Conservation (phyloP, 2,797 vertebrate genomes). For the Lepilemur ruficaudatus region DNA sequence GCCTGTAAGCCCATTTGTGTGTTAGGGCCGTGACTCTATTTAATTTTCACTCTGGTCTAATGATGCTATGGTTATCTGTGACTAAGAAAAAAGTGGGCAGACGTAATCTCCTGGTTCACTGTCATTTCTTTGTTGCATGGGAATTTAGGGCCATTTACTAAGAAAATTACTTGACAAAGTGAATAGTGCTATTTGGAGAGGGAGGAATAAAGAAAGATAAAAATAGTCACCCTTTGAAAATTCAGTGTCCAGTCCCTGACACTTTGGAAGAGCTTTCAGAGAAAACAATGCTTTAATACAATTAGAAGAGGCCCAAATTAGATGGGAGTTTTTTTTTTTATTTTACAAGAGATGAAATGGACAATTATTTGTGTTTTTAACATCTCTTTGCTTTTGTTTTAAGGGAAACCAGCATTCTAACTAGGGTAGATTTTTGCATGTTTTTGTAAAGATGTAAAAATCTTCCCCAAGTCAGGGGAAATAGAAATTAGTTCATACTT, state of each 20-base stretch:
- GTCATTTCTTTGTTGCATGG: neutral
- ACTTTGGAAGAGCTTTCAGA: slow-evolving; percentile 17
- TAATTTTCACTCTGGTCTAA: slow-evolving; percentile 31
- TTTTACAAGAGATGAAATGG: slow-evolving; percentile 54
- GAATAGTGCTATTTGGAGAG: slow-evolving; percentile 47
- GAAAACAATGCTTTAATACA: slow-evolving; percentile 55
- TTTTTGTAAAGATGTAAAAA: slow-evolving; percentile 37
- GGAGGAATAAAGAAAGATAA: slow-evolving; percentile 64
- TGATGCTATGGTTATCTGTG: neutral
- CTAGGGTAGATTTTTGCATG: slow-evolving; percentile 36
- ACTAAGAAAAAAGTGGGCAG: neutral
- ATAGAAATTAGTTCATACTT: slow-evolving; percentile 25
- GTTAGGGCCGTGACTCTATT: neutral
- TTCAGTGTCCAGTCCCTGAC: slow-evolving; percentile 36
- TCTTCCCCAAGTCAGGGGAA: neutral
- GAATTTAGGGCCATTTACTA: slow-evolving; percentile 41
- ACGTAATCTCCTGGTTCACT: neutral
- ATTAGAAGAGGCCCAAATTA: slow-evolving; percentile 55
- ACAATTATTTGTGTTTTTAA: slow-evolving; percentile 60
- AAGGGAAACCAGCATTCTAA: slow-evolving; percentile 35
- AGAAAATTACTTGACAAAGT: slow-evolving; percentile 43
- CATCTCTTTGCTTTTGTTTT: slow-evolving; percentile 56
- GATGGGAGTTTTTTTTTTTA: slow-evolving; percentile 59
- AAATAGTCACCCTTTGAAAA: slow-evolving; percentile 68
- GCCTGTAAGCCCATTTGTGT: neutral